Percentiles rank a stretch among this genome's conserved stretches.
Evolutionary conservation across 1,140 invertebrate genomes (phyloP).

Genomic region (Drosophila orosa): DNA sequence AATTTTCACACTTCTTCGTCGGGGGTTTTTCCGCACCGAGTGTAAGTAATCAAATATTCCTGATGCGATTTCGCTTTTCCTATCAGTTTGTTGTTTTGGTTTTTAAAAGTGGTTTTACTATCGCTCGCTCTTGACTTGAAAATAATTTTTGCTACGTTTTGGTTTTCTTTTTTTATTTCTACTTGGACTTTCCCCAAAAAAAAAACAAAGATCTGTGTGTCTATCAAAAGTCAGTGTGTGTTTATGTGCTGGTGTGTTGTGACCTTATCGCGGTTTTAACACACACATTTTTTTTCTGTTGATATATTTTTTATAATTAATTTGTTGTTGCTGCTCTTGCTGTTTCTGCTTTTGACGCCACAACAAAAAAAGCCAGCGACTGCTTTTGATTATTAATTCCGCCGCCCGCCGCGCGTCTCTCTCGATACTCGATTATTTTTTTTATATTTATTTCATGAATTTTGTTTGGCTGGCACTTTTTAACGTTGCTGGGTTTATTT

Average conservation of each 20-base stretch:
- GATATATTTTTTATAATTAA: constrained; percentile 76
- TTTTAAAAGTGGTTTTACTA: constrained; percentile 18
- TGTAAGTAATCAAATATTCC: constrained; percentile 62
- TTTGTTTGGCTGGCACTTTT: constrained; percentile 35
- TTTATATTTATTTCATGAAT: constrained; percentile 28
- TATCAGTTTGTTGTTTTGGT: constrained; percentile 23
- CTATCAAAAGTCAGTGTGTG: constrained; percentile 29
- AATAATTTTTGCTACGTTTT: constrained; percentile 21
- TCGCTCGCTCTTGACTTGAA: constrained; percentile 15
- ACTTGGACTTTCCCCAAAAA: constrained; percentile 33
- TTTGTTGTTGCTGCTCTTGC: constrained; percentile 50
- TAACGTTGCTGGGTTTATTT: constrained; percentile 28
- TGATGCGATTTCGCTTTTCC: constrained; percentile 53
- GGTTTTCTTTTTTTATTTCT: background rate
- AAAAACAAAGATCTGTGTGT: constrained; percentile 26
- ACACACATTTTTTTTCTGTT: constrained; percentile 36
- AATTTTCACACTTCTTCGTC: constrained; percentile 50
- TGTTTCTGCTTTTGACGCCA: constrained; percentile 21
- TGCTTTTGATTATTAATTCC: constrained; percentile 35
- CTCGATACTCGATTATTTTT: constrained; percentile 24
- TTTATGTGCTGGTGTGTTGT: constrained; percentile 15
- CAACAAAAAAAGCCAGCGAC: constrained; percentile 32
- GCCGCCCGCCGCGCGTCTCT: background rate
- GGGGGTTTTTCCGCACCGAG: constrained; percentile 32
- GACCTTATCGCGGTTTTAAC: constrained; percentile 52